Evolutionary conservation across 2,888 invertebrate species (phyloP).

Genomic region (Rutpela maculata): DNA sequence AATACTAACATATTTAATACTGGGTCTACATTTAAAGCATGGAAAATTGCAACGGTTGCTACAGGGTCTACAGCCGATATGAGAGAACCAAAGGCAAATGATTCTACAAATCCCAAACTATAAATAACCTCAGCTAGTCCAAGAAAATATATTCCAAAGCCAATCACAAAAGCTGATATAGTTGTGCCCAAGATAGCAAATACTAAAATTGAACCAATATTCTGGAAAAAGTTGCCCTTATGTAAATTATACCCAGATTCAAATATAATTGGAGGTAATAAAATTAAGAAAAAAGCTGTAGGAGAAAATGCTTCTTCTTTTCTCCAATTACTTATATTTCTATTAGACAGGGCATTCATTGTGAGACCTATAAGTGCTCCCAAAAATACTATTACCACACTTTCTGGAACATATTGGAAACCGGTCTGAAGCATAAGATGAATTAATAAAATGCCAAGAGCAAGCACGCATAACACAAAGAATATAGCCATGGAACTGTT

Average conservation of each 20-base stretch:
- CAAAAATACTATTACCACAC: slow-evolving; percentile 96
- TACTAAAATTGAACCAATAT: slow-evolving; percentile 98
- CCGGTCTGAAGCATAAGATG: slow-evolving; percentile 96
- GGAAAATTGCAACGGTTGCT: slow-evolving; percentile 98
- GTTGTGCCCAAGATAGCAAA: slow-evolving; percentile 98
- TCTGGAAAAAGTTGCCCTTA: slow-evolving; percentile 97
- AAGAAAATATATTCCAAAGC: slow-evolving; percentile 95
- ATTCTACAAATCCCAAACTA: slow-evolving; percentile 94
- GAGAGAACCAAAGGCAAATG: slow-evolving; percentile 98
- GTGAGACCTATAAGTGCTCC: slow-evolving; percentile 95
- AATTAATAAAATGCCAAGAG: slow-evolving; percentile 94
- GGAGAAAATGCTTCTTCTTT: slow-evolving; percentile 99
- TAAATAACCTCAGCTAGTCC: slow-evolving; percentile 95
- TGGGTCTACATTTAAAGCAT: slow-evolving; percentile 97
- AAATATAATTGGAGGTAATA: slow-evolving; percentile 98
- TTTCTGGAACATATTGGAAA: slow-evolving; percentile 97
- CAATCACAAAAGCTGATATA: slow-evolving; percentile 97
- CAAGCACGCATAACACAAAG: slow-evolving; percentile 96
- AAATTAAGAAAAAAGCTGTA: slow-evolving; percentile 96
- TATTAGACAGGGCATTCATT: slow-evolving; percentile 91
- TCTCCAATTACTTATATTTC: slow-evolving; percentile 95
- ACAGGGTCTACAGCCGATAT: slow-evolving; percentile 99
- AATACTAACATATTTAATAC: slow-evolving; percentile 99
- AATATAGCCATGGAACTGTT: slow-evolving; percentile 98
- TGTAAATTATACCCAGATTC: slow-evolving; percentile 99